These are phyloP conservation scores for Charaxes varanes DNA, from an alignment of 1,140 invertebrate species.

Conservation along the genomic window DNA sequence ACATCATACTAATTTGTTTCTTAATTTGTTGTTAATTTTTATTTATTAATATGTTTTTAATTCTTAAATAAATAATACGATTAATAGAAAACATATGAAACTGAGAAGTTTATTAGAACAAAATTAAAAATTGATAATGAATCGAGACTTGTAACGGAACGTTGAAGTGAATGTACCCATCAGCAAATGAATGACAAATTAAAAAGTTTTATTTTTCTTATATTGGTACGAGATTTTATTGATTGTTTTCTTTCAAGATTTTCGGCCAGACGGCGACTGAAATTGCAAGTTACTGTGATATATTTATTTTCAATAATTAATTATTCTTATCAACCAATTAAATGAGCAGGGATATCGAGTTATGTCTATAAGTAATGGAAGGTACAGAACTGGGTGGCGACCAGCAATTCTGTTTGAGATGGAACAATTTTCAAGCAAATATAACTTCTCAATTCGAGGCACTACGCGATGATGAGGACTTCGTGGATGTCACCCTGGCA, in stretches of 20 bases:
- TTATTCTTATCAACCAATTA: conserved; percentile 73
- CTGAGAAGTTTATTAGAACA: not conserved
- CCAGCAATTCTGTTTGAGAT: conserved; percentile 93
- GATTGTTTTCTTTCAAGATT: conserved; percentile 76
- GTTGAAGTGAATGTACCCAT: conserved; percentile 72
- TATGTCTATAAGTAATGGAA: conserved; percentile 75
- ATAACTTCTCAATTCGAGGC: conserved; percentile 88
- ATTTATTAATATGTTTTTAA: no score
- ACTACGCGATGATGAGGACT: conserved; percentile 85
- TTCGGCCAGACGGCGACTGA: conserved; percentile 74
- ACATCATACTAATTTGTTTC: no score
- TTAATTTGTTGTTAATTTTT: no score
- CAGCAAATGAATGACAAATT: conserved; percentile 72
- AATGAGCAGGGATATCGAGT: conserved; percentile 74
- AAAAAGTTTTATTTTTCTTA: conserved; percentile 75
- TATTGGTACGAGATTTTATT: conserved; percentile 75
- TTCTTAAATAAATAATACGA: no score
- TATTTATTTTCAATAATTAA: conserved; percentile 74
- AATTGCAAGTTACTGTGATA: conserved; percentile 74
- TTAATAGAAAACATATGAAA: no score
- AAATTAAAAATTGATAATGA: conserved; percentile 19
- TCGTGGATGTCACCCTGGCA: conserved; percentile 88
- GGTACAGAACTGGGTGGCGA: conserved; percentile 77
- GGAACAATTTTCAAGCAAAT: conserved; percentile 94
- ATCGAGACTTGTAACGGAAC: conserved; percentile 48